Evolutionary conservation across 2,113 vertebrate species (phyloP), one percentile per base, ranked within the genome.

Genomic region (Eulemur macaco): DNA sequence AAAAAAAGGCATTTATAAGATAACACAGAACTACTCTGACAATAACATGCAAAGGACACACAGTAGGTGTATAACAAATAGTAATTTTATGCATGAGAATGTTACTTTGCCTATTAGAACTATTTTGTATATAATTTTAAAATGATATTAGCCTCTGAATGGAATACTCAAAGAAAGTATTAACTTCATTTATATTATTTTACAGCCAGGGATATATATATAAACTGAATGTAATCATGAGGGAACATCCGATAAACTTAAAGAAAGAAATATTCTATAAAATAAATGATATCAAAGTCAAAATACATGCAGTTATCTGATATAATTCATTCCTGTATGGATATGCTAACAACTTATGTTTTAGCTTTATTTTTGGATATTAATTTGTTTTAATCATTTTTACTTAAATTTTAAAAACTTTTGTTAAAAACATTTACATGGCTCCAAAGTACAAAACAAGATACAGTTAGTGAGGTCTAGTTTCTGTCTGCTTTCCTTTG

Each of bases 101-200:
- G 50, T 76, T 91, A 89, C 4, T 78, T 60, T 93, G 37, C 29
- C 52, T 94, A 8, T 87, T 54, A 76, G n/a, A 95, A 94, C 34
- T 87, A 95, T 58, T 96, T 71, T 91, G 11, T 15, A 66, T 42
- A 86, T 63, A 91, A 91, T 86, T 95, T 91, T 39, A 54, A 96
- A 91, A 42, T 69, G 52, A 23, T 39, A 92, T 54, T 90, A 93
- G 45, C 64, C 50, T 76, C 90, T 82, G 23, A 42, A 80, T 69
- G 23, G 29, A 93, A 69, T 52, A 68, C 13, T 15, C 63, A 78
- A 58, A 47, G 29, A 87, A 92, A 23, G 47, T 45, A 95, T 69
- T 54, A 58, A 63, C 15, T 39, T 84, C 11, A 56, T 34, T 89
- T 91, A 68, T 50, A n/a, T 42, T 63, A 18, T 91, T 89, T 90